Base-by-base conservation (phyloP, 2,113 vertebrate species). In the Ranitomeya imitator region DNA sequence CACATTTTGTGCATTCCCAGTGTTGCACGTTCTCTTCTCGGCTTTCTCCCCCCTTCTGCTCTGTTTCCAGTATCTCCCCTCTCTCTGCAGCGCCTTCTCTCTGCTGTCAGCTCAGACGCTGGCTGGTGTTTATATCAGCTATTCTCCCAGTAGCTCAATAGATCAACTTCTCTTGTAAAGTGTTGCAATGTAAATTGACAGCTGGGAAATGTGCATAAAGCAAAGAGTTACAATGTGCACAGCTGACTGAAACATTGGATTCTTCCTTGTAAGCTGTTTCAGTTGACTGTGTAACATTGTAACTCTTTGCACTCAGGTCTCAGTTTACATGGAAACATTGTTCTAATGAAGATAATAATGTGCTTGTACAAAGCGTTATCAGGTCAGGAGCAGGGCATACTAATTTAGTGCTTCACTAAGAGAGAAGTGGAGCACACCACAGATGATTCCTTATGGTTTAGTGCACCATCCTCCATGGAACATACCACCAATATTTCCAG, bases 151-250 rank as follows among this genome's bases (percentile, higher is more conserved):
- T 89, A 89, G 87, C 87, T 89, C 87, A 85, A 89, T 89, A 89
- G 87, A 89, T 89, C 87, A 89, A 85, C 87, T 89, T 85, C 87
- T 89, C 87, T 89, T 89, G 87, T 89, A 83, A 89, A 89, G 87
- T 89, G 82, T 79, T 85, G 87, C 87, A 89, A 89, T 89, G 87
- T 89, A 89, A 89, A 89, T 89, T 89, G 87, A 89, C 87, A 89
- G 87, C 82, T 89, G 87, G 87, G 87, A 89, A 89, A 85, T 89
- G 87, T 89, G 87, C 87, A 89, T 89, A 89, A 89, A 89, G 87
- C 87, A 89, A 84, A 89, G 87, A 89, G 81, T 89, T 89, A 89
- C 87, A 89, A 85, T 89, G 87, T 85, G 87, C 87, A 89, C 87
- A 89, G 87, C 87, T 89, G 87, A 89, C 87, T 89, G 81, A 78